Conservation (phyloP, 2,888 invertebrate genomes). For the Onthophagus sagittarius region DNA sequence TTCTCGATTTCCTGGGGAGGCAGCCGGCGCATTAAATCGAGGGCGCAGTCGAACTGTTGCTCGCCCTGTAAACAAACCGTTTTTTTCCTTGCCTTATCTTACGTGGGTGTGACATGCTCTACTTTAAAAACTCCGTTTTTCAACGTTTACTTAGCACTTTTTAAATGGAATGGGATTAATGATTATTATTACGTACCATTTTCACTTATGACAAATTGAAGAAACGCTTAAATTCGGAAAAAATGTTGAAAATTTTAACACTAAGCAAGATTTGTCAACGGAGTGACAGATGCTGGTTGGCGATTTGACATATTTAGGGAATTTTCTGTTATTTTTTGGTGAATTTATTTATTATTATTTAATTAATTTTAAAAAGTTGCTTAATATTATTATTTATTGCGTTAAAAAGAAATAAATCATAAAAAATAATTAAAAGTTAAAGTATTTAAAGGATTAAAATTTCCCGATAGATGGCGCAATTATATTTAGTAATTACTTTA, state of each 20-base stretch:
- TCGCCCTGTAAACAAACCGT: slow-evolving; percentile 62
- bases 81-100: slow-evolving; percentile 19
- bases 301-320: slow-evolving; percentile 19
- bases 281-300: slow-evolving; percentile 17
- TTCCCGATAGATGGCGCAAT: too few relatives aligned
- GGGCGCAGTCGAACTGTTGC: slow-evolving; percentile 96
- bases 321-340: background rate
- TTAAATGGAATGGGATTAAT: background rate
- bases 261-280: slow-evolving; percentile 23
- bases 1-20: slow-evolving; percentile 99
- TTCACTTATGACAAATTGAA: slow-evolving; percentile 20
- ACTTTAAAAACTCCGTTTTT: slow-evolving; percentile 1
- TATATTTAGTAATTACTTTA: too few relatives aligned
- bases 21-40: slow-evolving; percentile 97
- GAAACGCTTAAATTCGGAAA: slow-evolving; percentile 15
- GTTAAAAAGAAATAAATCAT: too few relatives aligned
- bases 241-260: slow-evolving; percentile 16
- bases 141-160: background rate
- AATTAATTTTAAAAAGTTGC: background rate
- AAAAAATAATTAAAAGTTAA: too few relatives aligned
- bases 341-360: too few relatives aligned
- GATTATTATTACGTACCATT: slow-evolving; percentile 20
- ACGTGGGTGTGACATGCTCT: slow-evolving; percentile 23
- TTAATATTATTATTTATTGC: background rate
- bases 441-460: too few relatives aligned